Base-by-base conservation (phyloP, 2,113 vertebrate genomes). In the Dolichallabes microphthalmus region DNA sequence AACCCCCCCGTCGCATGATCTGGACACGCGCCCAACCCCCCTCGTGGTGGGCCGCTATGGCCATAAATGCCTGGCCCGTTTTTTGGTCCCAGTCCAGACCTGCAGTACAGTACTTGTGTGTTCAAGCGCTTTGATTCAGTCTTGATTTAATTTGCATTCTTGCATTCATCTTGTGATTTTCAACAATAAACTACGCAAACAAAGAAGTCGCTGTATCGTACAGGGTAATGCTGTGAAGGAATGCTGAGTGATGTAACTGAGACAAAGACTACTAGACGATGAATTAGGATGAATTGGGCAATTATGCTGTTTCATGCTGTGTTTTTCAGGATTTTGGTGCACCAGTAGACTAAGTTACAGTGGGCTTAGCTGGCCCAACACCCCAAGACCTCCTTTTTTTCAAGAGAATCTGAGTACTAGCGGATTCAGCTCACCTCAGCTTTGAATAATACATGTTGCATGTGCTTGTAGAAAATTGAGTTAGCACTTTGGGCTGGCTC, bases 381-480 rank as follows among this genome's bases (percentile, higher is more conserved):
- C 19, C 20, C 52, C 20, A 25, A 35, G 35, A 30, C n/a, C 11
- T 52, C 14, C 39, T n/a, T 63, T 81, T 58, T 63, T 75, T 50
- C 32, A 5, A 81, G 8, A 66, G 22, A 75, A 35, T 71, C 55
- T 53, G 57, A 80, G 32, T 81, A 35, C 58, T 58, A 63, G 78
- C 17, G 27, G 9, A 39, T 25, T 30, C n/a, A 50, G 68, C 68
- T 52, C 68, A 57, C 30, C 25, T 75, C 82, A 14, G 25, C 25
- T 60, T 64, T 64, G 74, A 83, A 80, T 71, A 85, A 73, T 64
- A 61, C 75, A 69, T 71, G 76, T 50, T 80, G 84, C 78, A 52
- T 79, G 66, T 85, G 80, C 86, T 87, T 35, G 78, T 64, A 82
- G 85, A 61, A 55, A 81, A 83, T 85, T 85, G 80, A 86, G 75